A percentile compares a stretch with the other conserved stretches of the same genome.
Conservation (phyloP, 2,888 invertebrate species). For the Cylindroiulus punctatus region DNA sequence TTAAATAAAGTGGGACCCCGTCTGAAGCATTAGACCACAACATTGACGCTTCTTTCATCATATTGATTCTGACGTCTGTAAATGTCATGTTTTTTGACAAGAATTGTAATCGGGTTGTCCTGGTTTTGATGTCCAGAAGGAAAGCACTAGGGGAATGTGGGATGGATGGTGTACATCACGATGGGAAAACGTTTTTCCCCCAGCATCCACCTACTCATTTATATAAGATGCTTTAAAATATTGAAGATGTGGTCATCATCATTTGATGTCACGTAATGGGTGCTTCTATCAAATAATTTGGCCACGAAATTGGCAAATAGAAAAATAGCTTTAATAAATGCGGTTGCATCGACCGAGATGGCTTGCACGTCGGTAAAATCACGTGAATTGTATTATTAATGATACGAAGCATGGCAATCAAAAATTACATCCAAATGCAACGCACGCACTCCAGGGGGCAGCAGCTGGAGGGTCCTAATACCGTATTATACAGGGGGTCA, state of each 20-base stretch:
- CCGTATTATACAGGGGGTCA: neutral
- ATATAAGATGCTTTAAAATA: slow-evolving; percentile 16
- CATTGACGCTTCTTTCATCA: slow-evolving; percentile 54
- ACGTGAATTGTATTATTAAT: slow-evolving; percentile 22
- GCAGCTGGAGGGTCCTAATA: neutral
- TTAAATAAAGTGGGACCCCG: slow-evolving; percentile 19
- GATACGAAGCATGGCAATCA: neutral
- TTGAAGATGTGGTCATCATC: slow-evolving; percentile 19
- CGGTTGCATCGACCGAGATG: neutral
- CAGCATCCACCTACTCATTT: slow-evolving; percentile 10
- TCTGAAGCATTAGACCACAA: neutral
- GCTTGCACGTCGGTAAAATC: slow-evolving; percentile 25
- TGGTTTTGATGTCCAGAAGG: slow-evolving; percentile 43
- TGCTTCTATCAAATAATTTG: slow-evolving; percentile 21
- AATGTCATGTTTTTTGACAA: slow-evolving; percentile 57
- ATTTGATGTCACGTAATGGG: slow-evolving; percentile 27
- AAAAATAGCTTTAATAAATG: slow-evolving; percentile 30
- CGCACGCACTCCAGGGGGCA: neutral
- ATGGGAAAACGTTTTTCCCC: neutral
- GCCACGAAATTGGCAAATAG: slow-evolving; percentile 27
- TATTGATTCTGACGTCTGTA: slow-evolving; percentile 58
- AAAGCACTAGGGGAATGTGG: neutral
- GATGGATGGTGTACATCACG: neutral
- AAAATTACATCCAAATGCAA: neutral
- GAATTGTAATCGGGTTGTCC: slow-evolving; percentile 44